A percentile compares a stretch with the other conserved stretches of the same genome.
Conservation (phyloP, 1,140 invertebrate species). For the Listronotus bonariensis region DNA sequence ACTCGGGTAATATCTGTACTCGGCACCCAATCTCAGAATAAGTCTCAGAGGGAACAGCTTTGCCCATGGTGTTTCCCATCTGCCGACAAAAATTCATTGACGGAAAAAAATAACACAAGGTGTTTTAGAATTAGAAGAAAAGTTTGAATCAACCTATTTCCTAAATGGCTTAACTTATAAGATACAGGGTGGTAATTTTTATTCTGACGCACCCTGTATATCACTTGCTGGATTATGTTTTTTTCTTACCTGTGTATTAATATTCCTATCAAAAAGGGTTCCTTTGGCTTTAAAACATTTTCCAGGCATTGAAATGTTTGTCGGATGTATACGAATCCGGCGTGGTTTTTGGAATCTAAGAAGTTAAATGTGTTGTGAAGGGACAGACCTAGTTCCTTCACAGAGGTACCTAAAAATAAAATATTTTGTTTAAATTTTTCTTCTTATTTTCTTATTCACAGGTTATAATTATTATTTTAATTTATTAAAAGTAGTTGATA, state of each 20-base stretch:
- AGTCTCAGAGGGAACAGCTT: conserved; percentile 79
- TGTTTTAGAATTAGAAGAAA: too few relatives aligned
- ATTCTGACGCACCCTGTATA: too few relatives aligned
- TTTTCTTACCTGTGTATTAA: conserved; percentile 74
- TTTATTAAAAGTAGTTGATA: too few relatives aligned
- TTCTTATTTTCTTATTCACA: too few relatives aligned
- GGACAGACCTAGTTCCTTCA: conserved; percentile 75
- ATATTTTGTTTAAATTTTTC: too few relatives aligned
- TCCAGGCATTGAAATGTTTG: conserved; percentile 84
- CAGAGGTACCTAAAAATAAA: conserved; percentile 64
- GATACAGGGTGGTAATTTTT: too few relatives aligned
- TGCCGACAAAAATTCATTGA: not conserved
- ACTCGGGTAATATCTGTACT: conserved; percentile 88
- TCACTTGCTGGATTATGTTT: too few relatives aligned
- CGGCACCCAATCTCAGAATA: conserved; percentile 80
- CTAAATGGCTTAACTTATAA: too few relatives aligned
- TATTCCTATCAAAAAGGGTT: conserved; percentile 80
- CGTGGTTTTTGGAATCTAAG: conserved; percentile 79
- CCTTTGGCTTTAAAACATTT: conserved; percentile 73
- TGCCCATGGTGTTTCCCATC: conserved; percentile 88
- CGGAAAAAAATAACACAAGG: too few relatives aligned
- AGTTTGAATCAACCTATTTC: too few relatives aligned
- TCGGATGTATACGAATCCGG: conserved; percentile 82
- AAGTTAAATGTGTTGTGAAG: conserved; percentile 67
- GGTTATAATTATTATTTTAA: too few relatives aligned